phyloP scores from a whole-genome alignment of 2,113 vertebrate genomes.

The Notechis scutatus region DNA sequence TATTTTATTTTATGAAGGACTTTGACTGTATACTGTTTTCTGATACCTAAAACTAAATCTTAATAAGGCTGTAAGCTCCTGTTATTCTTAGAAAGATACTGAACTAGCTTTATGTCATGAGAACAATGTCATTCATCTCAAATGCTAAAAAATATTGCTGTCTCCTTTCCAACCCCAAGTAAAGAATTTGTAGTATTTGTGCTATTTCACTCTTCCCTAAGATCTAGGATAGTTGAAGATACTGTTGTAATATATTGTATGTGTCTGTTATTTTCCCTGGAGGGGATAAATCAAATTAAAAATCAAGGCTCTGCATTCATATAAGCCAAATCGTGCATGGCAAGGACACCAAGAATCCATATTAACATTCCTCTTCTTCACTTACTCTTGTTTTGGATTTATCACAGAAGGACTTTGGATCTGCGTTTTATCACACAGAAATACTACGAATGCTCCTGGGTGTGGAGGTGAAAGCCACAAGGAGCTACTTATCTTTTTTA shows the following conservation, averaged over 20 bases:
- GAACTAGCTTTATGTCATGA: constrained; percentile 6
- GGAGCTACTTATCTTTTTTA: background rate
- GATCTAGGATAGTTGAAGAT: background rate
- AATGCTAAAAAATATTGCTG: background rate
- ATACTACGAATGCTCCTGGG: background rate
- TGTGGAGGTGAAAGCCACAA: background rate
- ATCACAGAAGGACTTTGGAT: background rate
- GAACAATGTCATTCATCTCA: background rate
- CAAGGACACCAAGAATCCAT: accelerated
- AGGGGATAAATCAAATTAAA: background rate
- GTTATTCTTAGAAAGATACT: constrained; percentile 19
- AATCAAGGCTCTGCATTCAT: accelerated
- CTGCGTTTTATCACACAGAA: accelerated
- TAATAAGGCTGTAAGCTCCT: constrained; percentile 32
- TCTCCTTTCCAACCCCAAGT: background rate
- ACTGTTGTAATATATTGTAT: background rate
- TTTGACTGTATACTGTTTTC: accelerated
- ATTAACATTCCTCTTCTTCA: background rate
- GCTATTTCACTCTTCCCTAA: background rate
- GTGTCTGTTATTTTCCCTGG: background rate
- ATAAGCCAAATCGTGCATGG: background rate
- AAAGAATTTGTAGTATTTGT: background rate
- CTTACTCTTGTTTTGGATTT: background rate
- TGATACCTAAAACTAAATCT: accelerated
- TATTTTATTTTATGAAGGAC: background rate